phyloP scores from a whole-genome alignment of 2,888 invertebrate species.

The Chrysotoxum bicinctum region DNA sequence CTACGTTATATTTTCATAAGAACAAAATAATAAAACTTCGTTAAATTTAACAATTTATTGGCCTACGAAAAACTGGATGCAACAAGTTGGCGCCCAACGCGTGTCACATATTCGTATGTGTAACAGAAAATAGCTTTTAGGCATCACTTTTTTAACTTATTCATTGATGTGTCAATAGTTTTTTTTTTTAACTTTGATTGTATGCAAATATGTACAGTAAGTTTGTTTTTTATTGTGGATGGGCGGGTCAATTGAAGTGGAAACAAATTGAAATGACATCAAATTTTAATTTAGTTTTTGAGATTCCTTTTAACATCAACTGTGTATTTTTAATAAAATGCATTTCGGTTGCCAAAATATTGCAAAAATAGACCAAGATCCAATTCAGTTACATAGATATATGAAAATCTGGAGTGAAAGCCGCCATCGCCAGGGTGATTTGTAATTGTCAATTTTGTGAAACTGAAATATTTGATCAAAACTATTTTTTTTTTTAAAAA shows the following conservation, averaged over 20 bases:
- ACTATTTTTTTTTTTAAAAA: too few relatives aligned
- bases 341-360: not conserved
- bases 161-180: conserved; percentile 50
- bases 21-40: not conserved
- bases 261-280: conserved; percentile 44
- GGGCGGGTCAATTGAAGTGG: conserved; percentile 27
- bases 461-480: too few relatives aligned
- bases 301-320: not conserved
- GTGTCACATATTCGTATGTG: not conserved
- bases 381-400: too few relatives aligned
- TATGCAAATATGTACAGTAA: conserved; percentile 42
- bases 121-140: conserved; percentile 2
- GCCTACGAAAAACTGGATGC: conserved; percentile 26
- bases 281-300: not conserved
- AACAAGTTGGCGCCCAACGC: conserved; percentile 42
- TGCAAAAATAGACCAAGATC: too few relatives aligned
- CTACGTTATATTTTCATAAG: not conserved
- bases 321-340: not conserved
- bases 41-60: conserved; percentile 22
- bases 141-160: conserved; percentile 43
- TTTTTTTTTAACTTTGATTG: conserved; percentile 29
- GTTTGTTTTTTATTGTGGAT: not conserved
- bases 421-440: too few relatives aligned
- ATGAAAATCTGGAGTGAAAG: too few relatives aligned
- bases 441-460: too few relatives aligned